phyloP scores from a whole-genome alignment of 37 sponge, comb jelly and placozoan species.

The Bolinopsis microptera region DNA sequence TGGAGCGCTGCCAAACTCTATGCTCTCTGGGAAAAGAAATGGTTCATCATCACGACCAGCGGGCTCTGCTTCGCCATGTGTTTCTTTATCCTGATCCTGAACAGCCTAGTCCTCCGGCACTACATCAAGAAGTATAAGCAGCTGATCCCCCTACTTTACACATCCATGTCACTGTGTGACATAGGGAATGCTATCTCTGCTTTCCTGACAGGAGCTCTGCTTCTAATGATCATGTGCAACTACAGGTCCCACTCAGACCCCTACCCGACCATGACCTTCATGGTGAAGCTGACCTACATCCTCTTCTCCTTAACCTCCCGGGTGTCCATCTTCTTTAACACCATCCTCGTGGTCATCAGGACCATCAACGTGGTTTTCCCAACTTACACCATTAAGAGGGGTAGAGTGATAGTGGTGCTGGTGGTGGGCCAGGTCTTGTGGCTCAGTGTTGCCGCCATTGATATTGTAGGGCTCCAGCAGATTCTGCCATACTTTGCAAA shows the following conservation, averaged over 20 bases:
- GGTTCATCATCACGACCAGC: not conserved
- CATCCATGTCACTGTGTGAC: slow-evolving; percentile 30
- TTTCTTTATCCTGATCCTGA: not conserved
- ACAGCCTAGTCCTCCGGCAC: slow-evolving; percentile 39
- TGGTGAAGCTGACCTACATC: not conserved
- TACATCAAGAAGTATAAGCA: slow-evolving; percentile 24
- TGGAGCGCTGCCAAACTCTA: not conserved
- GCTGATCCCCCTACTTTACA: slow-evolving; percentile 58
- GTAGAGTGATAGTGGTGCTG: not conserved
- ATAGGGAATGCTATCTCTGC: slow-evolving; percentile 29
- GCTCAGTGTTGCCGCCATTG: not conserved
- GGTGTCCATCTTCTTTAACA: slow-evolving; percentile 39
- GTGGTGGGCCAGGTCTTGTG: slow-evolving; percentile 48
- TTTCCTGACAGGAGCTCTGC: not conserved
- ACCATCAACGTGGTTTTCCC: slow-evolving; percentile 61
- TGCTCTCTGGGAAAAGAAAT: not conserved
- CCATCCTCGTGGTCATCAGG: slow-evolving; percentile 47
- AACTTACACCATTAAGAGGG: not conserved
- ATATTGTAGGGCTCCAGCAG: slow-evolving; percentile 20
- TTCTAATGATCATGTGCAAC: not conserved
- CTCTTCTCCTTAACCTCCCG: slow-evolving; percentile 23
- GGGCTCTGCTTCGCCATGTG: slow-evolving; percentile 11
- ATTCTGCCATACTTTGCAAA: not conserved
- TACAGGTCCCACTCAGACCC: not conserved
- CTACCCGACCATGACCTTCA: not conserved